Percentiles rank a stretch among this genome's conserved stretches.
phyloP scores from a whole-genome alignment of 1,140 invertebrate species.

The Drosophila subpulchrella region DNA sequence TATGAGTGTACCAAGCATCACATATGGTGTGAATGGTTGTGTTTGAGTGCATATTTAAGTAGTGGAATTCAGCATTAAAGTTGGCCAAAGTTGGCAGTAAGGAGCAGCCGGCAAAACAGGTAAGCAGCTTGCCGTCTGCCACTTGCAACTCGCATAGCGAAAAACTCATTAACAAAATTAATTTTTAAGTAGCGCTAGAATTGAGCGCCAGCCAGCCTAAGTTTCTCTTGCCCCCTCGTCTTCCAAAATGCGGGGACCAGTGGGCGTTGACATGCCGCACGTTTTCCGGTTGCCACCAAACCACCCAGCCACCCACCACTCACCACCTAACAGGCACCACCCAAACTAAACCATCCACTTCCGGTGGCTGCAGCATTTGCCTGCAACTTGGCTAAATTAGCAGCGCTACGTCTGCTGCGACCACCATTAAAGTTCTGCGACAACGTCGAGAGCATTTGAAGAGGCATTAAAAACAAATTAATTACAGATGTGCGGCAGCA shows the following conservation, averaged over 20 bases:
- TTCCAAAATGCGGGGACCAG: background rate
- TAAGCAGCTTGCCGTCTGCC: slow-evolving; percentile 59
- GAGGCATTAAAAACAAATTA: slow-evolving; percentile 83
- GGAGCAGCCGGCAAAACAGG: slow-evolving; percentile 40
- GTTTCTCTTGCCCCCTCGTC: slow-evolving; percentile 21
- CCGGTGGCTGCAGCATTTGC: slow-evolving; percentile 51
- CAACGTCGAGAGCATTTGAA: slow-evolving; percentile 61
- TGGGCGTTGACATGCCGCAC: slow-evolving; percentile 60
- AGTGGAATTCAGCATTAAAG: slow-evolving; percentile 52
- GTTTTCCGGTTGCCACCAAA: slow-evolving; percentile 12
- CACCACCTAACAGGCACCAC: background rate
- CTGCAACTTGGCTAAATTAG: slow-evolving; percentile 77
- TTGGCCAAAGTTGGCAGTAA: slow-evolving; percentile 41
- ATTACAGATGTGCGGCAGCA: slow-evolving; percentile 70
- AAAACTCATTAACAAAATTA: slow-evolving; percentile 83
- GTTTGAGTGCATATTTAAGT: slow-evolving; percentile 37
- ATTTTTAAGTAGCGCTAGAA: slow-evolving; percentile 79
- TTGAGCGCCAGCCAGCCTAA: slow-evolving; percentile 70
- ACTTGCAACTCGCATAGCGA: slow-evolving; percentile 51
- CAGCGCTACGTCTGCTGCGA: slow-evolving; percentile 54
- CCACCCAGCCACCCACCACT: background rate
- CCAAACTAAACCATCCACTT: background rate
- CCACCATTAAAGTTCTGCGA: slow-evolving; percentile 73
- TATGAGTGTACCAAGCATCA: slow-evolving; percentile 16
- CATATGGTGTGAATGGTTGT: slow-evolving; percentile 6